Percentiles rank a stretch among this genome's conserved stretches.
Conservation (phyloP, 2,113 vertebrate genomes). For the Danionella cerebrum region DNA sequence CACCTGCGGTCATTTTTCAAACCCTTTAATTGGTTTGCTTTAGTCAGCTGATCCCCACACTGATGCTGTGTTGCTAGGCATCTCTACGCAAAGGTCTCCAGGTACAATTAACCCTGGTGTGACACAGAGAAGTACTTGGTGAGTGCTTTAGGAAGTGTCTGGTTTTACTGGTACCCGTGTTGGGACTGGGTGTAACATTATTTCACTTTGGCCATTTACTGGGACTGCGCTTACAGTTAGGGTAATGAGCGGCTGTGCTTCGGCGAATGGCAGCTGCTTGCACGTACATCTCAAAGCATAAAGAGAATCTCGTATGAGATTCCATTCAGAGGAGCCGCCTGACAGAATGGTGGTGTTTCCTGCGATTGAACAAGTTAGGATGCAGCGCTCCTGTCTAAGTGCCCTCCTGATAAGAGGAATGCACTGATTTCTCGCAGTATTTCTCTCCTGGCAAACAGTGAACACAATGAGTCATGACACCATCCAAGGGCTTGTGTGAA, state of each 20-base stretch:
- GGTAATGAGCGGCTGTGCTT: background rate
- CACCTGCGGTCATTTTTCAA: constrained; percentile 47
- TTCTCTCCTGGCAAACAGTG: constrained; percentile 38
- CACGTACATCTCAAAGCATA: background rate
- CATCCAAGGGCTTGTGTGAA: constrained; percentile 26
- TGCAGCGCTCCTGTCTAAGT: constrained; percentile 29
- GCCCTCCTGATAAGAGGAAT: constrained; percentile 25
- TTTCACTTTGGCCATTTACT: background rate
- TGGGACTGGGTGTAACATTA: background rate
- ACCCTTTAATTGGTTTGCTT: constrained; percentile 44
- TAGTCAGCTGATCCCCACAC: constrained; percentile 38
- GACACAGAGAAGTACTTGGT: background rate
- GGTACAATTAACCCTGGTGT: constrained; percentile 30
- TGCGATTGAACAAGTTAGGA: constrained; percentile 5
- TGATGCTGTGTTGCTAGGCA: constrained; percentile 32
- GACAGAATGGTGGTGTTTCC: background rate
- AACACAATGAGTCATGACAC: constrained; percentile 44
- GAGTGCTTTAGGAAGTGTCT: constrained; percentile 2
- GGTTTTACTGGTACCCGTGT: background rate
- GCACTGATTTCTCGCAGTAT: constrained; percentile 34
- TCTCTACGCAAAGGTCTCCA: constrained; percentile 39
- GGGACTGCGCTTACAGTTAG: background rate
- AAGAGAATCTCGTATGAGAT: background rate
- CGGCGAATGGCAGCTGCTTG: background rate
- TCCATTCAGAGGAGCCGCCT: background rate